These are phyloP conservation scores for Dyspetes luteomarginatus DNA, from an alignment of 2,888 invertebrate genomes.

Conservation along the genomic window DNA sequence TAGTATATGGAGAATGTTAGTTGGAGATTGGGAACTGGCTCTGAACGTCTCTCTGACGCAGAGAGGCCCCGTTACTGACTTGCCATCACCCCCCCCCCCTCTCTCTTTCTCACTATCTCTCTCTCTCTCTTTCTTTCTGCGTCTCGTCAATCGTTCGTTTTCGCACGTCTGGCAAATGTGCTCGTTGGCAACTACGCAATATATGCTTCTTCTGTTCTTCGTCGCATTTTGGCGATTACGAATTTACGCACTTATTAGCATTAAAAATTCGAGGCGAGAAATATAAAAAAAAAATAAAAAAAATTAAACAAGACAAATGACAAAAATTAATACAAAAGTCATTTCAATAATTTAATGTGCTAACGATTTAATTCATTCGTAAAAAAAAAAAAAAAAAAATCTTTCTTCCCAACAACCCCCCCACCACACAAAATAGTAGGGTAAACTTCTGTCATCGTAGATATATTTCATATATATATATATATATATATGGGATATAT, in stretches of 20 bases:
- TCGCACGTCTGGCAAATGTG: conserved; percentile 27
- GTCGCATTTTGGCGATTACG: not conserved
- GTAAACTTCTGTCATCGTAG: no score
- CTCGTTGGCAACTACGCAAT: conserved; percentile 15
- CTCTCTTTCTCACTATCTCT: not conserved
- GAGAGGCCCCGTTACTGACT: not conserved
- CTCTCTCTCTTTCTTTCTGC: conserved; percentile 24
- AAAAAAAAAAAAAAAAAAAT: no score
- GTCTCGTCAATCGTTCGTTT: conserved; percentile 33
- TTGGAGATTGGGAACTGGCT: conserved; percentile 1
- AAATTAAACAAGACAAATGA: not conserved
- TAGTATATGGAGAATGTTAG: not conserved
- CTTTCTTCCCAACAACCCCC: no score
- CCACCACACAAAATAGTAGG: no score
- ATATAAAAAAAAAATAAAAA: not conserved
- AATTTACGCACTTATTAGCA: not conserved
- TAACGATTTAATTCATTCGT: no score
- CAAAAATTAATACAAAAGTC: no score
- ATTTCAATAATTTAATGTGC: no score
- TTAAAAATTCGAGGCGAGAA: not conserved
- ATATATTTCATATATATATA: no score
- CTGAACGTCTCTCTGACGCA: conserved; percentile 4
- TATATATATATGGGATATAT: no score
- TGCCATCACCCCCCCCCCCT: not conserved
- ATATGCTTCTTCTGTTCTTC: not conserved